phyloP scores from a whole-genome alignment of 2,113 vertebrate genomes.

The Calypte anna region DNA sequence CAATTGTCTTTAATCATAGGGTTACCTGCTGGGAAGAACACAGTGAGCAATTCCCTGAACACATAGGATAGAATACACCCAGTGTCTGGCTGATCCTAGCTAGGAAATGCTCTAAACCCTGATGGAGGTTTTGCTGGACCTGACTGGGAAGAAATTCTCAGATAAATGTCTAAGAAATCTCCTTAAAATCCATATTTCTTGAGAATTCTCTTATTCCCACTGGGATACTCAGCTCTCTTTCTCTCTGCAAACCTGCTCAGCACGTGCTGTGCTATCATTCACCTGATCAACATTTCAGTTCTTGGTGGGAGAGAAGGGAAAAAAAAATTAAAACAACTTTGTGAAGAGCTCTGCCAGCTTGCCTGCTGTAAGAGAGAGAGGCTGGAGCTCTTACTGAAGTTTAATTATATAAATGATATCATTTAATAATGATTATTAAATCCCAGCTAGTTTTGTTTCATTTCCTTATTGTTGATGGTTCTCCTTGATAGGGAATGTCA shows the following conservation, averaged over 20 bases:
- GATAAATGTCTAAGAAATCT: not conserved
- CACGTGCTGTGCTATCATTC: not conserved
- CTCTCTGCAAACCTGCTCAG: not conserved
- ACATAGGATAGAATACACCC: fast-evolving
- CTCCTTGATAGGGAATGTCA: not conserved
- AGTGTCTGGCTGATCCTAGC: not conserved
- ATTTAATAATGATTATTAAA: conserved; percentile 47
- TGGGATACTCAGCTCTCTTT: not conserved
- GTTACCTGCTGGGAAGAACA: not conserved
- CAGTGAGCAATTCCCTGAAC: not conserved
- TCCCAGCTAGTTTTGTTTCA: conserved; percentile 4
- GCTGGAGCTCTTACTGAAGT: not conserved
- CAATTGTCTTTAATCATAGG: not conserved
- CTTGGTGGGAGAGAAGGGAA: not conserved
- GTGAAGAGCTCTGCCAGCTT: not conserved
- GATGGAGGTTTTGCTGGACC: not conserved
- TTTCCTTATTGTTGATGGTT: not conserved
- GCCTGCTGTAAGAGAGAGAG: not conserved
- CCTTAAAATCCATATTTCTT: not conserved
- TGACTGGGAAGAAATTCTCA: not conserved
- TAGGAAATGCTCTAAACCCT: not conserved
- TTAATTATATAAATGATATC: conserved; percentile 14
- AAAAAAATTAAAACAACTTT: not conserved
- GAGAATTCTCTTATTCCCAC: not conserved
- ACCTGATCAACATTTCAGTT: not conserved